Conservation (phyloP, 2,113 vertebrate species). For the Camelus bactrianus region DNA sequence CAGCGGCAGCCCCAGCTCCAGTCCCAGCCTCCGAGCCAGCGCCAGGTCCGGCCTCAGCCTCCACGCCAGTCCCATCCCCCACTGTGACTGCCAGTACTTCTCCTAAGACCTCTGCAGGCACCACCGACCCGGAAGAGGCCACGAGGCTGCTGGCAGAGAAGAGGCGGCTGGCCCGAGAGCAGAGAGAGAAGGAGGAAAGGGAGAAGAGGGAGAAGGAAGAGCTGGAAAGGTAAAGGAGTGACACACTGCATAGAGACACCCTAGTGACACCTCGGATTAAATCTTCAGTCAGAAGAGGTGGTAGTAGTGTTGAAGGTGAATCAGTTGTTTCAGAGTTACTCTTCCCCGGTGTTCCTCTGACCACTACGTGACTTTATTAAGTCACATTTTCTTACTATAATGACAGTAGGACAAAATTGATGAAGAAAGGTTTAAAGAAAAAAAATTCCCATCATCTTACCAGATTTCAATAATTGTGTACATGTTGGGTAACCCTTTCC, state of each 20-base stretch:
- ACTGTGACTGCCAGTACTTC: constrained; percentile 59
- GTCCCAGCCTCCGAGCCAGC: constrained; percentile 75
- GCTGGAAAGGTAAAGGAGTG: constrained; percentile 89
- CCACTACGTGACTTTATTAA: not conserved
- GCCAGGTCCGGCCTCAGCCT: not conserved
- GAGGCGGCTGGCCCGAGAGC: constrained; percentile 94
- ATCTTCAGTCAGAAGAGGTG: not conserved
- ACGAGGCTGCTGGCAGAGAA: constrained; percentile 95
- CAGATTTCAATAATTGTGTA: not conserved
- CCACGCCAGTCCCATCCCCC: constrained; percentile 75
- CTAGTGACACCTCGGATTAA: not conserved
- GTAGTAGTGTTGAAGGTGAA: not conserved
- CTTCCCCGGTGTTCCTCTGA: not conserved
- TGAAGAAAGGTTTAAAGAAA: constrained; percentile 23
- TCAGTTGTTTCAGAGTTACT: not conserved
- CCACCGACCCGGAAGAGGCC: constrained; percentile 96
- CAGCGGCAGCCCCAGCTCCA: constrained; percentile 15
- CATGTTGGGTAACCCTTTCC: not conserved
- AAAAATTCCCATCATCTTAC: not conserved
- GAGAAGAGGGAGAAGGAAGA: constrained; percentile 92
- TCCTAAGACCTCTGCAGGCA: constrained; percentile 91
- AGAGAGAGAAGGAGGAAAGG: constrained; percentile 94
- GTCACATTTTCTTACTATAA: constrained; percentile 1
- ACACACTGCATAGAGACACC: not conserved
- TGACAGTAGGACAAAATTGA: not conserved